These are phyloP conservation scores for Apodemus sylvaticus DNA, from an alignment of 2,113 vertebrate species.

Conservation along the genomic window DNA sequence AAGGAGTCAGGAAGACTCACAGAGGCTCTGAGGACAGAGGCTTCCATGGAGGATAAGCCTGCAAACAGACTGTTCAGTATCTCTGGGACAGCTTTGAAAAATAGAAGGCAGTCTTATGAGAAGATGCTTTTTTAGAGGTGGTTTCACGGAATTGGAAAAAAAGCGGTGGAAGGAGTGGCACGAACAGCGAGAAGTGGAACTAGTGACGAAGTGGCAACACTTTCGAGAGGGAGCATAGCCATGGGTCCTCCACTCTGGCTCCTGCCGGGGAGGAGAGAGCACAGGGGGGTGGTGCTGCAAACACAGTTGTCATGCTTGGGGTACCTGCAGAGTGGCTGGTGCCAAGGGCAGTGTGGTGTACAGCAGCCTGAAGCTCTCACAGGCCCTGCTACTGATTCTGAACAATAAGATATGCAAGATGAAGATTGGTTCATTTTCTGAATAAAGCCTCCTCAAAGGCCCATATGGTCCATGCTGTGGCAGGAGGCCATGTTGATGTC, in stretches of 20 bases:
- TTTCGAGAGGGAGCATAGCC: not conserved
- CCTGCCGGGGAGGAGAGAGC: not conserved
- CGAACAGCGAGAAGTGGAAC: not conserved
- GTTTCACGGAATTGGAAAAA: not conserved
- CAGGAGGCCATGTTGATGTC: too few species aligned
- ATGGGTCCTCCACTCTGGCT: not conserved
- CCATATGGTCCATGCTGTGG: not conserved
- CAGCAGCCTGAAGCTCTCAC: not conserved
- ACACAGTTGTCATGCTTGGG: not conserved
- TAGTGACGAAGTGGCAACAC: not conserved
- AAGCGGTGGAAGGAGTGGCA: not conserved
- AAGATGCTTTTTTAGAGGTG: not conserved
- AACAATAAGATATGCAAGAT: not conserved
- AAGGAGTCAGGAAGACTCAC: not conserved
- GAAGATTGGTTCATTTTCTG: not conserved
- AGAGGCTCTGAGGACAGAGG: not conserved
- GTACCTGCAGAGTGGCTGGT: not conserved
- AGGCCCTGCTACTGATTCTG: not conserved
- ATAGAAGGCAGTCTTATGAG: not conserved
- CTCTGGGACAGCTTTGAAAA: not conserved
- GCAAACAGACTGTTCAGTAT: not conserved
- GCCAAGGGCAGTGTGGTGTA: not conserved
- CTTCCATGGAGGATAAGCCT: not conserved
- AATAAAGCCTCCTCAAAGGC: not conserved
- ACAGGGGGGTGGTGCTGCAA: not conserved